phyloP scores from a whole-genome alignment of 2,113 vertebrate species.

The Thalassoma bifasciatum region DNA sequence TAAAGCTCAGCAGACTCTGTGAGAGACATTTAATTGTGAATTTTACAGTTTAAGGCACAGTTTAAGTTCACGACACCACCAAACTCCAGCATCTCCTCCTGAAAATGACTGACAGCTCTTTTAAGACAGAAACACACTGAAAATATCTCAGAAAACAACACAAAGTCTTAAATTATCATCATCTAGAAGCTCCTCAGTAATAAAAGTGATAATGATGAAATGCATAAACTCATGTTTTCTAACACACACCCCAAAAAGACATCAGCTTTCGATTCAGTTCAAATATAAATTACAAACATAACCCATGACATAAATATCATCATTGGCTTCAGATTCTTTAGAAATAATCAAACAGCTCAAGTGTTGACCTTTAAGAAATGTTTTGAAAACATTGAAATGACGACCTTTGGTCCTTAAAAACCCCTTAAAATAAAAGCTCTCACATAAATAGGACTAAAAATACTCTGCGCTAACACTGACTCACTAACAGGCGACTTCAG shows the following conservation, averaged over 20 bases:
- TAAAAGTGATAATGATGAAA: neutral
- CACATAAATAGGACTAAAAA: conserved; percentile 48
- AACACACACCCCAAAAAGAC: neutral
- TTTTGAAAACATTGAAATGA: conserved; percentile 50
- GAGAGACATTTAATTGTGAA: conserved; percentile 28
- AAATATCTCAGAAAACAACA: neutral
- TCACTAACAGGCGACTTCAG: conserved; percentile 27
- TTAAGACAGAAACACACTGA: neutral
- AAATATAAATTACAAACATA: neutral
- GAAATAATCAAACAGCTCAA: conserved; percentile 35
- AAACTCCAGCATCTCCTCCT: neutral
- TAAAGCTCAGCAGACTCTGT: neutral
- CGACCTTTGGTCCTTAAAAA: conserved; percentile 42
- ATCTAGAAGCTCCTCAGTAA: neutral
- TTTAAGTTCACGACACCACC: neutral
- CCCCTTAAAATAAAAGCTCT: conserved; percentile 28
- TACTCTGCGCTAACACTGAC: conserved; percentile 15
- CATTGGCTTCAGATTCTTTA: conserved; percentile 38
- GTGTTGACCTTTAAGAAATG: conserved; percentile 67
- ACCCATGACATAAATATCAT: conserved; percentile 54
- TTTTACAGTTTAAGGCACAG: neutral
- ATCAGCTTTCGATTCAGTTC: neutral
- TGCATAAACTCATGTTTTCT: neutral
- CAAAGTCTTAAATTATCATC: neutral
- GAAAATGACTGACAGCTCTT: neutral